phyloP scores from a whole-genome alignment of 2,888 invertebrate species.

The Coronaproctus castanopsis region DNA sequence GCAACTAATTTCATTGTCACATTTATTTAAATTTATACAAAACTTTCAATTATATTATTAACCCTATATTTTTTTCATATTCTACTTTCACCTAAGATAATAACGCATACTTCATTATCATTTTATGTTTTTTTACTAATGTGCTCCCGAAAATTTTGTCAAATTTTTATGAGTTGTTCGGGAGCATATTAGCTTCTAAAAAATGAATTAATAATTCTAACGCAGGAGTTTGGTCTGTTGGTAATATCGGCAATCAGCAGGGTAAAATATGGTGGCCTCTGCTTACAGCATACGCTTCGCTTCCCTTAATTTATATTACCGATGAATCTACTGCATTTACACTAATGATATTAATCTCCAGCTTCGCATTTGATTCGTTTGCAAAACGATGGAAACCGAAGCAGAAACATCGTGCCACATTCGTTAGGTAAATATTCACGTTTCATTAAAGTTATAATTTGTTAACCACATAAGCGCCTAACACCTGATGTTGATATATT shows the following conservation, averaged over 20 bases:
- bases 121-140: no score
- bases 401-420: slow-evolving; percentile 30
- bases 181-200: no score
- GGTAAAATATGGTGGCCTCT: slow-evolving; percentile 51
- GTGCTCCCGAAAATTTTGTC: neutral
- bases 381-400: slow-evolving; percentile 59
- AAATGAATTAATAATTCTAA: no score
- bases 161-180: neutral
- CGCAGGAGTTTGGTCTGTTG: slow-evolving; percentile 71
- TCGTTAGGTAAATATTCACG: slow-evolving; percentile 22
- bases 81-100: no score
- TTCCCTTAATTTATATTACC: slow-evolving; percentile 37
- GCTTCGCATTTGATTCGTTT: slow-evolving; percentile 49
- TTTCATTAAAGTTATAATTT: no score
- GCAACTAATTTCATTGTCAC: no score
- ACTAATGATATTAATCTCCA: slow-evolving; percentile 41
- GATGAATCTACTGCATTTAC: slow-evolving; percentile 53
- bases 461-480: no score
- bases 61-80: no score
- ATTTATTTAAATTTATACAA: no score
- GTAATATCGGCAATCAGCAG: slow-evolving; percentile 68
- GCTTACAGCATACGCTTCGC: slow-evolving; percentile 40
- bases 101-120: neutral
- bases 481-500: no score
- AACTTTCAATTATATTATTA: no score